Evolutionary conservation across 2,113 vertebrate species (phyloP).

Genomic region (Anas platyrhynchos): DNA sequence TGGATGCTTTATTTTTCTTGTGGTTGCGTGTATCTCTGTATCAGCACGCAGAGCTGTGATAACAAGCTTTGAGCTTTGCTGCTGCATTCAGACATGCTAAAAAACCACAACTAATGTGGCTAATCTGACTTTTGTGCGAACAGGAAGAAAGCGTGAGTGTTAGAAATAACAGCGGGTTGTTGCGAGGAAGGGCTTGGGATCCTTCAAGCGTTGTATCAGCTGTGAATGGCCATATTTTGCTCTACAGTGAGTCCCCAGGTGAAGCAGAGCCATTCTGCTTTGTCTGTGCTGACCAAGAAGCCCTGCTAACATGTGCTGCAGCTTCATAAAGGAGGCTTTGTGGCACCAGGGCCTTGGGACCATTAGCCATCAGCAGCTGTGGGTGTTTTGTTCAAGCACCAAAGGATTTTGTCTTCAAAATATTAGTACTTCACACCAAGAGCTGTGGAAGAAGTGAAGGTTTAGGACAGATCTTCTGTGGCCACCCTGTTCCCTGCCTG

Average conservation of each 20-base stretch:
- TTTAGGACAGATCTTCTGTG: neutral
- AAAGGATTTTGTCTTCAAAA: neutral
- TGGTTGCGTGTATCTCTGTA: slow-evolving; percentile 41
- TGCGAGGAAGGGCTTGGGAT: neutral
- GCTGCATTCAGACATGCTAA: slow-evolving; percentile 46
- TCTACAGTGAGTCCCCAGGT: slow-evolving; percentile 42
- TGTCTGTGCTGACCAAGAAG: neutral
- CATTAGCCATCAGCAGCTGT: fast-evolving
- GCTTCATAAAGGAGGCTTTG: fast-evolving
- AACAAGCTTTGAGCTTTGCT: slow-evolving; percentile 51
- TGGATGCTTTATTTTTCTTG: slow-evolving; percentile 58
- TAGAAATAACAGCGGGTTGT: slow-evolving; percentile 59
- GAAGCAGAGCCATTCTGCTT: neutral
- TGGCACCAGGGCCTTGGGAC: neutral
- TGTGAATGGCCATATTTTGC: neutral
- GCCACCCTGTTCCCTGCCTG: fast-evolving
- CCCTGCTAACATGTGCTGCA: fast-evolving
- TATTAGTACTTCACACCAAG: neutral
- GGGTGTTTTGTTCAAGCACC: neutral
- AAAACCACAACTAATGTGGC: slow-evolving; percentile 38
- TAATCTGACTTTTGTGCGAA: slow-evolving; percentile 66
- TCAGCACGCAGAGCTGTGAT: neutral
- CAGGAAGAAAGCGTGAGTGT: slow-evolving; percentile 56
- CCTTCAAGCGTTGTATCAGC: neutral
- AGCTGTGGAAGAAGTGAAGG: neutral